Percentiles rank a stretch among this genome's conserved stretches.
Evolutionary conservation across 2,797 vertebrate genomes (phyloP).

Genomic region (Sebastes minor): DNA sequence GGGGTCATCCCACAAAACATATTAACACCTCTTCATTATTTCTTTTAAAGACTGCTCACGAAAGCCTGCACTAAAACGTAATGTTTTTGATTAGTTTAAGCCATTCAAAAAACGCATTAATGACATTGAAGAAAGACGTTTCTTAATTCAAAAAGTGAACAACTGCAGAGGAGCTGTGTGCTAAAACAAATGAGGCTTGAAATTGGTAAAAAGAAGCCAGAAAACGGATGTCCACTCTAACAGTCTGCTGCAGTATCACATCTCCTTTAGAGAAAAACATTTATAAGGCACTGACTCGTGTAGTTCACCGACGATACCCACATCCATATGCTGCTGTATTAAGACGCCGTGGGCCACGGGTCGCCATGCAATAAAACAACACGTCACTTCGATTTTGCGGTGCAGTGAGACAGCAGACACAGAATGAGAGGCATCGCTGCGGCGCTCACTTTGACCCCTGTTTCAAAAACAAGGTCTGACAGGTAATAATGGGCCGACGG

Average conservation of each 20-base stretch:
- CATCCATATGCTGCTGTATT: slow-evolving; percentile 7
- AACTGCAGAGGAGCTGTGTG: background rate
- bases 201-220: slow-evolving; percentile 27
- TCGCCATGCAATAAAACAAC: slow-evolving; percentile 29
- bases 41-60: background rate
- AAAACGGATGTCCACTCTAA: background rate
- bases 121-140: background rate
- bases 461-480: slow-evolving; percentile 42
- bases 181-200: slow-evolving; percentile 52
- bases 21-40: background rate
- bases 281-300: background rate
- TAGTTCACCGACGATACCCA: background rate
- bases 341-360: background rate
- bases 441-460: background rate
- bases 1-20: background rate
- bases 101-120: background rate
- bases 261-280: background rate
- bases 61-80: background rate
- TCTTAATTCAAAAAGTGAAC: slow-evolving; percentile 20
- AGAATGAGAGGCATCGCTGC: slow-evolving; percentile 29
- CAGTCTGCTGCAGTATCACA: slow-evolving; percentile 3
- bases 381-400: slow-evolving; percentile 54
- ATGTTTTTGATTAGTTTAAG: background rate
- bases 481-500: slow-evolving; percentile 28
- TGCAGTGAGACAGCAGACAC: slow-evolving; percentile 25